Base-by-base conservation (phyloP, 2,888 invertebrate genomes). In the Philereme vetulata region DNA sequence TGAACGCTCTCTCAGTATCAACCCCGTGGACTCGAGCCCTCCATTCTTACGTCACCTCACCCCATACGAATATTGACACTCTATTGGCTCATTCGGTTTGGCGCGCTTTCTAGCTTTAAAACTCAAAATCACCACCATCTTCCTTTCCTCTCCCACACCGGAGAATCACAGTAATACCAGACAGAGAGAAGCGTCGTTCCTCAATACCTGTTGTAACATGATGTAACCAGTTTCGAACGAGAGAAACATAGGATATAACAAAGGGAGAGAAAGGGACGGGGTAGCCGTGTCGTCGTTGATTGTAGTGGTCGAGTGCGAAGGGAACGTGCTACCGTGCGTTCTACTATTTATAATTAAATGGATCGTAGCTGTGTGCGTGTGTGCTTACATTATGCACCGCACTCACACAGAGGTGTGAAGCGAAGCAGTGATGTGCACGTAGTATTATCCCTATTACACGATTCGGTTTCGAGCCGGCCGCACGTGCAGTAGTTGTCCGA, bases 241-340 rank as follows among this genome's bases (percentile, higher is more conserved):
- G 83, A 90, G 47, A 60, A 72, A 56, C 53, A 64, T 66, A 85
- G 77, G 51, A 42, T 46, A 52, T 11, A 56, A 57, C 58, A 45
- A 48, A 47, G 56, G 64, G 86, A 48, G 72, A 9, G 81, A 88
- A 71, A 74, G 77, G 77, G 90, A 85, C 53, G 67, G 78, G 67
- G 66, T 65, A 67, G 66, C 76, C 74, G 82, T 82, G 79, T 85
- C 81, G 80, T 85, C 80, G 87, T 80, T 88, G 86, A 86, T 88
- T 86, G 86, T 86, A 81, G 87, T 84, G 81, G 86, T 85, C 72
- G 82, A 89, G 87, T 88, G 85, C 87, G 87, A 91, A 91, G 89
- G 90, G 89, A 90, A 86, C 90, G 87, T 88, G 91, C 91, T 91
- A 90, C 92, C 85, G 92, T 90, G 90, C 88, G 90, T 88, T 90